These are phyloP conservation scores for Neopelma chrysocephalum DNA, from an alignment of 2,797 vertebrate genomes.

Conservation along the genomic window DNA sequence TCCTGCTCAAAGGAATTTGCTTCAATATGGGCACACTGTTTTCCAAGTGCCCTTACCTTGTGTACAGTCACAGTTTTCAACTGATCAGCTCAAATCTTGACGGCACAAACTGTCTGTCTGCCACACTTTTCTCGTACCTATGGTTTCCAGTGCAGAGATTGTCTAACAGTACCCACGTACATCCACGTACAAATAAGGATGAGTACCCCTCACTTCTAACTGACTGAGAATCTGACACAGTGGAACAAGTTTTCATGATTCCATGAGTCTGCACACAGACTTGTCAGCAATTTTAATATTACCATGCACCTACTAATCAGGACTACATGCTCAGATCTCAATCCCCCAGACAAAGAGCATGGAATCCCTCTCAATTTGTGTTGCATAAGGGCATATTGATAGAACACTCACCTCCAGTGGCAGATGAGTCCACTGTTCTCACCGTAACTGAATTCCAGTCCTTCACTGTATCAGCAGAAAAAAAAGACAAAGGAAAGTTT, in stretches of 20 bases:
- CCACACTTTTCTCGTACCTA: background rate
- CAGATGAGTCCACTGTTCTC: conserved; percentile 75
- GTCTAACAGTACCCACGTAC: background rate
- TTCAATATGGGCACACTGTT: background rate
- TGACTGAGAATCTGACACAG: background rate
- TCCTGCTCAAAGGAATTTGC: background rate
- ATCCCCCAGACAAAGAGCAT: background rate
- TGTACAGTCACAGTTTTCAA: background rate
- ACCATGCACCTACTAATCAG: background rate
- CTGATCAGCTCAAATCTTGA: background rate
- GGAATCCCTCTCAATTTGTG: background rate
- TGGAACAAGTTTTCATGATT: background rate
- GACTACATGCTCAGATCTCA: background rate
- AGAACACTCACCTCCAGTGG: conserved; percentile 74
- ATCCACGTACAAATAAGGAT: background rate
- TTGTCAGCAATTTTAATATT: background rate
- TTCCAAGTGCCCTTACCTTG: background rate
- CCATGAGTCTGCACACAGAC: background rate
- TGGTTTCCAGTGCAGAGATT: background rate
- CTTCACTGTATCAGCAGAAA: conserved; percentile 65
- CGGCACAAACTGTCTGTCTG: background rate
- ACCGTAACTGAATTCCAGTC: conserved; percentile 69
- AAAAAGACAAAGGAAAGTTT: background rate
- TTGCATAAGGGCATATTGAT: background rate
- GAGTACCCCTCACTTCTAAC: background rate